Evolutionary conservation across 2,113 vertebrate genomes (phyloP), one percentile per base, ranked within the genome.

Genomic region (Pomatostomus ruficeps): DNA sequence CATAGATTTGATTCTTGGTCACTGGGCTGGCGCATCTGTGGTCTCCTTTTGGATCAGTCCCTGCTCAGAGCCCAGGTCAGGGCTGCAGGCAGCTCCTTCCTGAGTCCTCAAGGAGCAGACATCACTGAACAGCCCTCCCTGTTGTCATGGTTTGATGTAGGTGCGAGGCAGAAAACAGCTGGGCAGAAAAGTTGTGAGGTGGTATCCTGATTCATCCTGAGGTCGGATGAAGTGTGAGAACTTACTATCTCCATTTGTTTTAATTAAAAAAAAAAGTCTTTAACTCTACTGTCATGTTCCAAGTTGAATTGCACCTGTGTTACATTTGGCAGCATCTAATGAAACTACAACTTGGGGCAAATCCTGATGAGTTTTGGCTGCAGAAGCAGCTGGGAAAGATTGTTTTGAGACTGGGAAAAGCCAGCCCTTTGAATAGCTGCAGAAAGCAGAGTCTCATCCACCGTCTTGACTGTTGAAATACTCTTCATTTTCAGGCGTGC

Each of bases 1-100:
- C 31, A 25, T 7, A 21, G 31, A 14, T 66, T 77, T 29, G 13
- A 16, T 66, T 42, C 35, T 66, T 8, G 1, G 21, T 80, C 3
- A 0, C 57, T 55, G 45, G 26, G 6, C 28, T 81, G 31, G 10
- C 1, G 1, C 49, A 52, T 29, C 17, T 7, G 1, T 0, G 2
- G 22, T n/a, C 33, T 22, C 12, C 8, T 62, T 84, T 36, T 42
- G 11, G 11, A 40, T 72, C 67, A 46, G 1, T 38, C 35, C 5
- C 23, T 51, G 10, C 62, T 73, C 19, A 31, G 38, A 85, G 36
- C 8, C 49, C 51, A 46, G 17, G 23, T 26, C 18, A 21, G 14
- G 18, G 15, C 48, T 71, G 25, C 8, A 24, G 19, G 45, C 74
- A 74, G n/a, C 45, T 91, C 14, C 17, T 74, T 74, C 26, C 36